Evolutionary conservation across 2,113 vertebrate species (phyloP).

Genomic region (Phaetusa simplex): DNA sequence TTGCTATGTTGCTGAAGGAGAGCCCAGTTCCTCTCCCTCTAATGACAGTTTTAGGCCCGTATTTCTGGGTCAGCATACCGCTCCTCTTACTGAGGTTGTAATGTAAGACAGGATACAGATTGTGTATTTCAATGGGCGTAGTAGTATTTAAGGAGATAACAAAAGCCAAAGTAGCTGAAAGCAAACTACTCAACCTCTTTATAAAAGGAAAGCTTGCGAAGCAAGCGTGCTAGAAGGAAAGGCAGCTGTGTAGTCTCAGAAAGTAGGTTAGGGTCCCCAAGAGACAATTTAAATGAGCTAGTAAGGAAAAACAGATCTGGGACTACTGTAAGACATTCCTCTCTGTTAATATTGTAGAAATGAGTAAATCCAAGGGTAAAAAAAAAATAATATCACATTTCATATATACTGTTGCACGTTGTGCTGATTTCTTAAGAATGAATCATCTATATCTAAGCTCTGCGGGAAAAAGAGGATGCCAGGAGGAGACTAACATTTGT

Average conservation of each 20-base stretch:
- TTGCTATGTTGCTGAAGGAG: neutral
- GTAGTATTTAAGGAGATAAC: constrained; percentile 10
- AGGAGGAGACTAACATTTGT: neutral
- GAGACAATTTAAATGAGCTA: constrained; percentile 48
- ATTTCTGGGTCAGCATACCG: neutral
- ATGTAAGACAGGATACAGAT: neutral
- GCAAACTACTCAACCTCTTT: constrained; percentile 1
- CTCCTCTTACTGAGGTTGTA: neutral
- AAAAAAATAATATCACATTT: neutral
- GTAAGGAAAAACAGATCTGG: constrained; percentile 51
- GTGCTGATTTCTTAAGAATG: neutral
- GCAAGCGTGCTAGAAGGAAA: neutral
- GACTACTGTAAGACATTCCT: constrained; percentile 11
- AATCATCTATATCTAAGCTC: neutral
- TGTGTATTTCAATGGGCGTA: neutral
- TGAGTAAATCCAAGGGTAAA: neutral
- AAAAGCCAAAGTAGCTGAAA: constrained; percentile 12
- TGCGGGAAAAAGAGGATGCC: neutral
- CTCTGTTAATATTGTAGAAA: neutral
- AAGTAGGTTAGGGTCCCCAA: constrained; percentile 61
- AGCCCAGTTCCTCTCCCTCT: neutral
- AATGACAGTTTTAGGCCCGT: neutral
- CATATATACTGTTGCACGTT: neutral
- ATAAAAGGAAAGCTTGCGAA: constrained; percentile 6
- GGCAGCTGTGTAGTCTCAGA: neutral